phyloP scores from a whole-genome alignment of 2,797 vertebrate species.

The Morus bassanus region DNA sequence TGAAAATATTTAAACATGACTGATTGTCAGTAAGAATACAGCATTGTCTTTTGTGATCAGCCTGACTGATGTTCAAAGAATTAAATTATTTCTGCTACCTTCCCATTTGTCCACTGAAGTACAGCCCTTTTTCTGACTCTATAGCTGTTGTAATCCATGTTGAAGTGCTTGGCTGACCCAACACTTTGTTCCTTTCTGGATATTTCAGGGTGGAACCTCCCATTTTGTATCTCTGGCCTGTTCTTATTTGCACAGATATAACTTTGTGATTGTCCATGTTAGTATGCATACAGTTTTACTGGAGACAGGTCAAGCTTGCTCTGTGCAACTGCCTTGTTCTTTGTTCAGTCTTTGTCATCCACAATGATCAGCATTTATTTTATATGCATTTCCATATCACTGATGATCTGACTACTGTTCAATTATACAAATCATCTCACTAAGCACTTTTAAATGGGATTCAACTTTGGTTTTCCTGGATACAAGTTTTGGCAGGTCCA shows the following conservation, averaged over 20 bases:
- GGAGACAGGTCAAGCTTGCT: background rate
- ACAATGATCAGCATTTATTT: background rate
- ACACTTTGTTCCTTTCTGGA: background rate
- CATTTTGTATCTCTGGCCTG: background rate
- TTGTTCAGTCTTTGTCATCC: background rate
- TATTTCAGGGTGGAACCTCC: background rate
- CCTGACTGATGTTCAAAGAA: background rate
- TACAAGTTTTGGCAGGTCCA: background rate
- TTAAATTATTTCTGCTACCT: background rate
- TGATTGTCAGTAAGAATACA: background rate
- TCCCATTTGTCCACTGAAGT: background rate
- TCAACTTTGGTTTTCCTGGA: background rate
- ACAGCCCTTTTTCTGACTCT: background rate
- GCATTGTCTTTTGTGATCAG: background rate
- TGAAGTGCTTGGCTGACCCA: background rate
- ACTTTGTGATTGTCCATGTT: background rate
- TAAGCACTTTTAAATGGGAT: background rate
- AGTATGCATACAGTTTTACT: background rate
- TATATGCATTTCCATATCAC: background rate
- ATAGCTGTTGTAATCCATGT: background rate
- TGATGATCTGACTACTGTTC: background rate
- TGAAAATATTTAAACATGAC: conserved; percentile 1
- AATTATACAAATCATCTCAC: background rate
- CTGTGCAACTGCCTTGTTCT: background rate
- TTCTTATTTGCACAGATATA: background rate